Conservation (phyloP, 92 coral and sea anemone species). For the Diadumene lineata region DNA sequence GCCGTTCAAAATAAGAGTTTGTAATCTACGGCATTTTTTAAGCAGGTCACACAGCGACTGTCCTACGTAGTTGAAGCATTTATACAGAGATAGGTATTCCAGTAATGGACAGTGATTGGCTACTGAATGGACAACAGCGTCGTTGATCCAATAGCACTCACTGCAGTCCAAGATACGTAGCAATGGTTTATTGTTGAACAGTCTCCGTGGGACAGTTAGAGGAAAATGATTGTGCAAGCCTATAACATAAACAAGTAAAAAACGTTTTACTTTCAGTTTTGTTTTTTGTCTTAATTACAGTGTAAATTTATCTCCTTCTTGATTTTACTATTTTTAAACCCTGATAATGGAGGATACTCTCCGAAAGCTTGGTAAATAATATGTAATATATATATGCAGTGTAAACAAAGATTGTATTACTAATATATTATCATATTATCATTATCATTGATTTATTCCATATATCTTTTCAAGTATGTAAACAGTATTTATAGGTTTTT, state of each 20-base stretch:
- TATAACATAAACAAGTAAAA: neutral
- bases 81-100: conserved; percentile 57
- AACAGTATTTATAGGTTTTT: too few relatives aligned
- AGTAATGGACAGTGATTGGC: conserved; percentile 52
- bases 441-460: too few relatives aligned
- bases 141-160: conserved; percentile 67
- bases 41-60: conserved; percentile 45
- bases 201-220: conserved; percentile 28
- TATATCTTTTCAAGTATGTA: too few relatives aligned
- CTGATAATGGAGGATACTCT: too few relatives aligned
- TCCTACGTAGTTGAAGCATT: conserved; percentile 69
- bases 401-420: too few relatives aligned
- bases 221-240: conserved; percentile 57
- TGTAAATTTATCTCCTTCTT: too few relatives aligned
- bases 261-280: too few relatives aligned
- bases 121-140: conserved; percentile 42
- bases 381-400: too few relatives aligned
- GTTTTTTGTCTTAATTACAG: too few relatives aligned
- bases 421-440: too few relatives aligned
- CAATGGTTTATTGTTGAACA: conserved; percentile 48
- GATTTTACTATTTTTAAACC: too few relatives aligned
- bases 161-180: conserved; percentile 71
- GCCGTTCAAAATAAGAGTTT: conserved; percentile 60
- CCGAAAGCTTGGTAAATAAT: too few relatives aligned
- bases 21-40: conserved; percentile 30